These are phyloP conservation scores for Euura saliciscinereae DNA, from an alignment of 1,140 invertebrate species.

Conservation along the genomic window DNA sequence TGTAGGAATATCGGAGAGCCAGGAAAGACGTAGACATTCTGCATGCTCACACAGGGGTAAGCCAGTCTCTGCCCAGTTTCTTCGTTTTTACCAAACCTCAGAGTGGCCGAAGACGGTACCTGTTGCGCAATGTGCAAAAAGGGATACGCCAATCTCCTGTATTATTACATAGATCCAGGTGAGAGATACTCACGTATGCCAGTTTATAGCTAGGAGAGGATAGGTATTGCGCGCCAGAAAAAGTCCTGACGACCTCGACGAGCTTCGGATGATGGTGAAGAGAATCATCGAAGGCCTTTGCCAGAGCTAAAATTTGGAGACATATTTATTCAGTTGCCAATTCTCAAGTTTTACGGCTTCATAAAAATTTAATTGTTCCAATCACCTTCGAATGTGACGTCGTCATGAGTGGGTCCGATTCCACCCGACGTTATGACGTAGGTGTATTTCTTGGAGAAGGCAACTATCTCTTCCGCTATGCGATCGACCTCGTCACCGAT, in stretches of 20 bases:
- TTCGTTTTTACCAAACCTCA: conserved; percentile 54
- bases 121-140: conserved; percentile 27
- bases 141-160: neutral
- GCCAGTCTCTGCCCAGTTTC: conserved; percentile 37
- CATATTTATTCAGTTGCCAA: neutral
- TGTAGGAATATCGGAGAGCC: conserved; percentile 75
- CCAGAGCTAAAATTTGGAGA: neutral
- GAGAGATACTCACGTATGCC: conserved; percentile 46
- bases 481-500: conserved; percentile 72
- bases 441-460: conserved; percentile 67
- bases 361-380: neutral
- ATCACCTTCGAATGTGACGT: conserved; percentile 79
- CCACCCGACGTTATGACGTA: conserved; percentile 82
- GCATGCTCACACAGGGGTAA: conserved; percentile 72
- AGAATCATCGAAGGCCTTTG: conserved; percentile 69
- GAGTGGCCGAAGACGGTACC: conserved; percentile 55
- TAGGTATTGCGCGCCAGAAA: conserved; percentile 47
- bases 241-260: conserved; percentile 62
- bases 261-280: conserved; percentile 66
- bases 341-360: too few species aligned
- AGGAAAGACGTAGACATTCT: conserved; percentile 81
- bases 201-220: conserved; percentile 59
- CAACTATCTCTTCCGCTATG: conserved; percentile 72
- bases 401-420: conserved; percentile 86
- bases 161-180: neutral